Evolutionary conservation across 2,113 vertebrate species (phyloP).

Genomic region (Bufo gargarizans): DNA sequence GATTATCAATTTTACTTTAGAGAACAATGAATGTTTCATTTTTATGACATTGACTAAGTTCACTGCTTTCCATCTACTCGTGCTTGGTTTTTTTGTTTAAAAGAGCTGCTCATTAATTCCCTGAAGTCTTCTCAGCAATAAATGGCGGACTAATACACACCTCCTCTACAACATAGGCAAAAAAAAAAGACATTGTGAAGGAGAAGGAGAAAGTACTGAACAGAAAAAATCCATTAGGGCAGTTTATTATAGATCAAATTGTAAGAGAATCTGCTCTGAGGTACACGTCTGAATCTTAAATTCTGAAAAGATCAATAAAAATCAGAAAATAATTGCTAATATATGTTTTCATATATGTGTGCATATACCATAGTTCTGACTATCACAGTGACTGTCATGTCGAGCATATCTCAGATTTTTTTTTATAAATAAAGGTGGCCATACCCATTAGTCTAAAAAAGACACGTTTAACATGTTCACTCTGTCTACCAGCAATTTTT

Average conservation of each 20-base stretch:
- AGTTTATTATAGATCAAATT: background rate
- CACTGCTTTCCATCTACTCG: slow-evolving; percentile 42
- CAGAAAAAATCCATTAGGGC: background rate
- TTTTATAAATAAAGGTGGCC: too few relatives aligned
- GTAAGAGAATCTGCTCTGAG: background rate
- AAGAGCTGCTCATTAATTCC: slow-evolving; percentile 46
- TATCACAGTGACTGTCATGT: too few relatives aligned
- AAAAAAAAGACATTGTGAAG: slow-evolving; percentile 52
- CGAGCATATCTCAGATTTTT: too few relatives aligned
- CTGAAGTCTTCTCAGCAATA: slow-evolving; percentile 32
- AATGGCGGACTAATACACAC: slow-evolving; percentile 39
- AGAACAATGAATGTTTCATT: slow-evolving; percentile 83
- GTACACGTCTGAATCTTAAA: background rate
- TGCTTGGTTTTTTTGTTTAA: slow-evolving; percentile 39
- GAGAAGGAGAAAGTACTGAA: slow-evolving; percentile 39
- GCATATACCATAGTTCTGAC: too few relatives aligned
- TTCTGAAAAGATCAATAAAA: background rate
- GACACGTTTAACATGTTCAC: too few relatives aligned
- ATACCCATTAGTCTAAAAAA: too few relatives aligned
- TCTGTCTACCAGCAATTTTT: too few relatives aligned
- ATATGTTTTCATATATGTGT: too few relatives aligned
- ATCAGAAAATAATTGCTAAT: background rate
- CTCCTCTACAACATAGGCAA: slow-evolving; percentile 41
- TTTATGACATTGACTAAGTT: slow-evolving; percentile 79
- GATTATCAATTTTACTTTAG: slow-evolving; percentile 86